phyloP scores from a whole-genome alignment of 2,888 invertebrate species.

The Fragum fragum region DNA sequence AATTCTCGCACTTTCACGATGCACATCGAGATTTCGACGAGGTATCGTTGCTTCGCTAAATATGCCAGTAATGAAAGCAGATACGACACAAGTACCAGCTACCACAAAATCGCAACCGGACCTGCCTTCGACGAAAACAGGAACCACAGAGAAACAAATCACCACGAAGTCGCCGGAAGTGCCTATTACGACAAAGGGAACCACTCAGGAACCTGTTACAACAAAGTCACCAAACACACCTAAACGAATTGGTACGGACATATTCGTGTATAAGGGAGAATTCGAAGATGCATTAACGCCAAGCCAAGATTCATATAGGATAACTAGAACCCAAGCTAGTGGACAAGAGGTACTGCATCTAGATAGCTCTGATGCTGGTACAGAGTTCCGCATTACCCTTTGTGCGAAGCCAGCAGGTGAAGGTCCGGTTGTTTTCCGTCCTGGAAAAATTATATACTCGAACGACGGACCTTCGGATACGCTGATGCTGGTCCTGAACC shows the following conservation, averaged over 20 bases:
- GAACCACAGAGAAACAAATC: neutral
- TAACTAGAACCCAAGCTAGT: neutral
- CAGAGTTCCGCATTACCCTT: conserved; percentile 2
- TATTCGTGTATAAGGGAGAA: conserved; percentile 8
- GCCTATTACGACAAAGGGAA: neutral
- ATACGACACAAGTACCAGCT: neutral
- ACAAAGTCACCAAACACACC: neutral
- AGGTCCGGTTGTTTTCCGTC: conserved; percentile 6
- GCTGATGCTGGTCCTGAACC: conserved; percentile 9
- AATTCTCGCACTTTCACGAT: neutral
- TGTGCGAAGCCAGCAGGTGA: neutral
- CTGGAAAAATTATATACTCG: conserved; percentile 23
- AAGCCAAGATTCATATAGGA: neutral
- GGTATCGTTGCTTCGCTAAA: neutral
- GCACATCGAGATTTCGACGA: neutral
- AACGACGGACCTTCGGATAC: conserved; percentile 41
- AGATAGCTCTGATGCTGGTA: neutral
- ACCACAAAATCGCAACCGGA: neutral
- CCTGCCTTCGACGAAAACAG: neutral
- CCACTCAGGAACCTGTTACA: neutral
- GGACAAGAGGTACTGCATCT: neutral
- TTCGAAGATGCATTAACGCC: conserved; percentile 8
- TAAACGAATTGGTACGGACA: neutral
- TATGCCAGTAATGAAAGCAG: neutral
- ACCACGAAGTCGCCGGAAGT: neutral